Evolutionary conservation across 2,797 vertebrate genomes (phyloP), one percentile per base, ranked within the genome.

Genomic region (Lophotriccus pileatus): DNA sequence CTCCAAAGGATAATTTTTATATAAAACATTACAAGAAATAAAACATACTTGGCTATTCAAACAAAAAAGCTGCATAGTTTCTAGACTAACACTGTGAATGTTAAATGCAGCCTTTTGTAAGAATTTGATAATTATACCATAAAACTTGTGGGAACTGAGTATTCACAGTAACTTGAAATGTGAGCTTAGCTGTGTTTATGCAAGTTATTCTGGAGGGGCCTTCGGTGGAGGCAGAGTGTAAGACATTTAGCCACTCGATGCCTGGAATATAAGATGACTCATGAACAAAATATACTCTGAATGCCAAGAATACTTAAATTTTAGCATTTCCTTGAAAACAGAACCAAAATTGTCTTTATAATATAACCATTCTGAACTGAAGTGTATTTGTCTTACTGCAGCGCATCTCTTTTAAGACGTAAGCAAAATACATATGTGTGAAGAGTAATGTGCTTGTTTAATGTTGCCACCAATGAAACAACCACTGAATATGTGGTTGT

Each of bases 201-300:
- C 47, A 76, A 66, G 53, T 76, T 79, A 28, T 12, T 85, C 66
- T 86, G 34, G 66, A 88, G 82, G 82, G 87, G 66, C 63, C 90
- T 66, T 87, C 73, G 25, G 64, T 78, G 66, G 69, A 74, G 66
- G 55, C 60, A 84, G 58, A 77, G 24, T 55, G 8, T 62, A 68
- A 58, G 85, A 46, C 64, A 46, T 76, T 84, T 78, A 85, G 69
- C 82, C 30, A 27, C 73, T 86, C 59, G 37, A 28, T 12, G 79
- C 36, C 89, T 85, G 84, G 84, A 91, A 84, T 91, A 68, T 59
- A 78, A 59, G 50, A 84, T 91, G 80, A 90, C 44, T 87, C 80
- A 93, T 2, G 21, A 91, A 28, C 46, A 63, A 84, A 88, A 78
- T 84, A 56, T 5, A 67, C 49, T 72, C 64, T 50, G 55, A 90